Base-by-base conservation (phyloP, 2,113 vertebrate genomes). In the Cynopterus brachyotis region DNA sequence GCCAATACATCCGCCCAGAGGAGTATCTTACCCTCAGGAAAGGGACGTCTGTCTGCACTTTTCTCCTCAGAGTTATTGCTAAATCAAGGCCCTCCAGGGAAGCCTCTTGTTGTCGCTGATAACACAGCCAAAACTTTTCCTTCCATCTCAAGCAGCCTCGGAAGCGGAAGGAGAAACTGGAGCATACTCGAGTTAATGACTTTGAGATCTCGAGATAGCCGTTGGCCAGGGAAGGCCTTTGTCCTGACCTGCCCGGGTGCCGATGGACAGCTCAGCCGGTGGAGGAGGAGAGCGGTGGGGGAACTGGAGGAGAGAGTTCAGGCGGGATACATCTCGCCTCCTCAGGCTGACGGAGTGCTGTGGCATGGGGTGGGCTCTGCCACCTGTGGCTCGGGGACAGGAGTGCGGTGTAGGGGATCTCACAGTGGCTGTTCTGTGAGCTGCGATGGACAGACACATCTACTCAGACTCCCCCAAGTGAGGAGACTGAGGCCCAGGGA, bases 321-420 rank as follows among this genome's bases (percentile, higher is more conserved):
- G 64, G n/a, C 5, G 2, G 81, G 30, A 4, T 15, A 17, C 3
- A 3, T 12, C 66, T 11, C 13, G 20, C 59, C 20, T 79, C 37
- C n/a, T 42, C 22, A 11, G 60, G 30, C 20, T 19, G 57, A 55
- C 47, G 7, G 60, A 1, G 2, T 9, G 24, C 45, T 37, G 28
- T 5, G 50, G 67, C 40, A 0, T 2, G 50, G 22, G 19, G 20
- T 24, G n/a, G 42, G 35, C 42, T 50, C 16, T 5, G 3, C 55
- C 57, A 9, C 30, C 69, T 45, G 50, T 8, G 40, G 32, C 1
- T 37, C 35, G 13, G 20, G 19, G 42, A 6, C 7, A 11, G 6
- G 73, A 35, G 59, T 2, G 4, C 15, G 26, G 17, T 2, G 0
- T 1, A 0, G 47, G 4, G n/a, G 7, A 66, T 81, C 55, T 45